Evolutionary conservation across 2,888 invertebrate species (phyloP), one percentile per base, ranked within the genome.

Genomic region (Slavum lentiscoides): DNA sequence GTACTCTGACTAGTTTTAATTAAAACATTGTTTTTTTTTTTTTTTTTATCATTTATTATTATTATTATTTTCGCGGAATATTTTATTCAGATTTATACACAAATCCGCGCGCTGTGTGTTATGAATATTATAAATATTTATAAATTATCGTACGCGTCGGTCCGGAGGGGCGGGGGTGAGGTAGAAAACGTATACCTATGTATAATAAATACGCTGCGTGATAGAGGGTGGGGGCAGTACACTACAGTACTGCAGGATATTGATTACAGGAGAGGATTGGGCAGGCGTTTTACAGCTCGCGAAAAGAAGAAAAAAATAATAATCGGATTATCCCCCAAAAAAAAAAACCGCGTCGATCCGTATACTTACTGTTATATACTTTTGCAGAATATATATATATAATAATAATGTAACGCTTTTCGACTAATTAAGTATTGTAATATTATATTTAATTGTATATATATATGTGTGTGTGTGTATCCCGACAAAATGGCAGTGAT

Each of bases 121-220:
- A 80, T 66, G 70, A 80, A 72, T 80, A 80, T 80, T 80, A 80
- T 80, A 80, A 80, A 80, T 80, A 80, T 80, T 80, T 80, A 80
- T 30, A 30, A 30, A 30, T 30, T 30, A 30, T 30, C 30, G 30
- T 30, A 30, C 30, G 30, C 30, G 30, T 30, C 4, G 30, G 30
- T 30, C 30, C 30, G 30, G 30, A n/a, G 30, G 30, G 30, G 30
- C 30, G 30, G 30, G 30, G 30, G 30, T 30, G 30, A 6, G 30
- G 58, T 59, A 66, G 39, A 59, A 58, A 75, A 67, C 55, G 58
- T 23, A 30, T 64, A 74, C 58, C 30, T 30, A 21, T 58, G 43
- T 69, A 37, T 49, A 53, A 59, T 59, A 58, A 58, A 64, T 58
- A 61, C 30, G 9, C 62, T 49, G 39, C 15, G 30, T 30, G 4